A percentile compares a stretch with the other conserved stretches of the same genome.
Evolutionary conservation across 2,888 invertebrate species (phyloP).

Genomic region (Hybos culiciformis): DNA sequence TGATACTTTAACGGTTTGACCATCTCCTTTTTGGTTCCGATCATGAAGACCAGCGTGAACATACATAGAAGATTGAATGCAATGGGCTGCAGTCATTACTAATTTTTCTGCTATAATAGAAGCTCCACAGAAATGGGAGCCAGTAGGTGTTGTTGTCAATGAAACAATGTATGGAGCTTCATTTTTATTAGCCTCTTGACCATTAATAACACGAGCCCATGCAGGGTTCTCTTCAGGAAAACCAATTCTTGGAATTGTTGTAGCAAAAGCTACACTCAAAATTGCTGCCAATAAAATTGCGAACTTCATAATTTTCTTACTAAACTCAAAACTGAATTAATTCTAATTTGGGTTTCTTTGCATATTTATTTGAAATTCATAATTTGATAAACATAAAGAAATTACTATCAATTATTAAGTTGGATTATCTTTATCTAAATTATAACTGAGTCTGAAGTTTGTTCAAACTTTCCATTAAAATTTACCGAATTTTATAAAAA

Average conservation of each 20-base stretch:
- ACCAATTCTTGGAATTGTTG: not conserved
- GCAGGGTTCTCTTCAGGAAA: not conserved
- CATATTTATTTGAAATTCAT: too few relatives aligned
- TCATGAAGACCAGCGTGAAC: constrained; percentile 33
- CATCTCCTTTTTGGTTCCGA: constrained; percentile 16
- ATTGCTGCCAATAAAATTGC: not conserved
- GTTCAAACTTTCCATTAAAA: too few relatives aligned
- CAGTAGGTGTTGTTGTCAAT: constrained; percentile 13
- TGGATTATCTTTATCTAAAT: too few relatives aligned
- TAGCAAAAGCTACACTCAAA: not conserved
- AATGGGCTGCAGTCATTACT: constrained; percentile 34
- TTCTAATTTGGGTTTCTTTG: too few relatives aligned
- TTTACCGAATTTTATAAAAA: too few relatives aligned
- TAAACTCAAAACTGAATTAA: too few relatives aligned
- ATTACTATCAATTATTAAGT: too few relatives aligned
- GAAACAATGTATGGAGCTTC: constrained; percentile 37
- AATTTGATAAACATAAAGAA: too few relatives aligned
- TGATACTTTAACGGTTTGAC: constrained; percentile 19
- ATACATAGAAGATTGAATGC: constrained; percentile 20
- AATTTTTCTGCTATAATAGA: constrained; percentile 24
- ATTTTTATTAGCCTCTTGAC: constrained; percentile 25
- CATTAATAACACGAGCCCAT: constrained; percentile 27
- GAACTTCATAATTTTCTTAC: not conserved
- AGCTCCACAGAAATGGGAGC: constrained; percentile 32
- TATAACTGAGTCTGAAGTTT: too few relatives aligned